A percentile compares a stretch with the other conserved stretches of the same genome.
These are phyloP conservation scores for Zosterops borbonicus DNA, from an alignment of 2,113 vertebrate genomes.

Conservation along the genomic window DNA sequence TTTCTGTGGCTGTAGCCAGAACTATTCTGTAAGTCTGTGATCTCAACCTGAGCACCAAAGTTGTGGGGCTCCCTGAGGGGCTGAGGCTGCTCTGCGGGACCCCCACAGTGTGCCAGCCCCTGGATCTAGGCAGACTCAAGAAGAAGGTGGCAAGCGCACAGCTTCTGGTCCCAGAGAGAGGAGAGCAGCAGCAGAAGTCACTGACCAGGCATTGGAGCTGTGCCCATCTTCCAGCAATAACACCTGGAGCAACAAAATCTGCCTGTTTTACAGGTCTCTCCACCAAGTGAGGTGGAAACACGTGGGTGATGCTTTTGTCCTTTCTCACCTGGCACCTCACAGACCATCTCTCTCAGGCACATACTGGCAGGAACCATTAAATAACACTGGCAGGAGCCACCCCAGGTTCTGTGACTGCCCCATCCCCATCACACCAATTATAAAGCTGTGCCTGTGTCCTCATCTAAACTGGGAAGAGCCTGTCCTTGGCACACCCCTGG, in stretches of 20 bases:
- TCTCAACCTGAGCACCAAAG: neutral
- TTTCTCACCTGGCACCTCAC: neutral
- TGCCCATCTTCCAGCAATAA: fast-evolving
- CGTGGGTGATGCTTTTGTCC: fast-evolving
- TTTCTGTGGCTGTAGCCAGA: neutral
- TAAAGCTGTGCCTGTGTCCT: neutral
- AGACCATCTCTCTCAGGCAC: neutral
- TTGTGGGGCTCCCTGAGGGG: fast-evolving
- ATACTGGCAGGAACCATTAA: neutral
- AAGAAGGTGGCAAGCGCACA: fast-evolving
- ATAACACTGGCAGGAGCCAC: fast-evolving
- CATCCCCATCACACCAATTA: fast-evolving
- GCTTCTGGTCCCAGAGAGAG: too few species aligned
- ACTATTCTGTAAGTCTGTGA: too few species aligned
- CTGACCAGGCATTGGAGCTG: neutral
- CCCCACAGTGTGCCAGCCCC: fast-evolving
- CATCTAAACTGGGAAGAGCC: neutral
- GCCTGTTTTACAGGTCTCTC: neutral
- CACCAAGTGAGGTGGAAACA: fast-evolving
- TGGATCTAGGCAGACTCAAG: fast-evolving
- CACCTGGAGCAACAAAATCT: neutral
- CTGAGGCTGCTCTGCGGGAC: neutral
- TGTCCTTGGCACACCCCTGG: neutral
- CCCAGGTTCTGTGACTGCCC: fast-evolving
- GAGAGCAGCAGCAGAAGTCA: neutral